A percentile compares a stretch with the other conserved stretches of the same genome.
phyloP scores from a whole-genome alignment of 2,888 invertebrate species.

The Reticulitermes lucifugus region DNA sequence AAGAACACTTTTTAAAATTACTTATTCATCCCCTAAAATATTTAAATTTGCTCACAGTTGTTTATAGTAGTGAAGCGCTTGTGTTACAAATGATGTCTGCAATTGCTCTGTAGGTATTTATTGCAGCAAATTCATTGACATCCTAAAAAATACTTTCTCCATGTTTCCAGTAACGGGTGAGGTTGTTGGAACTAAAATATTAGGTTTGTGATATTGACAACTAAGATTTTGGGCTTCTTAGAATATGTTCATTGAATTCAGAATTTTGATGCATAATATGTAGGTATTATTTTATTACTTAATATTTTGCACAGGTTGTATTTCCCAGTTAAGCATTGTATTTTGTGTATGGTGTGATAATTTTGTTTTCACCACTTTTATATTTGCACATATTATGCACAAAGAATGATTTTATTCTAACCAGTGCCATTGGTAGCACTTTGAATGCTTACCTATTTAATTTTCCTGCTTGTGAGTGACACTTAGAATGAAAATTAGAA shows the following conservation, averaged over 20 bases:
- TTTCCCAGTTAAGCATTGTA: neutral
- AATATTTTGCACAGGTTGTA: neutral
- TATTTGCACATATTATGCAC: neutral
- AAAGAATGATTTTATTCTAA: neutral
- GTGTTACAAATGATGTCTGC: neutral
- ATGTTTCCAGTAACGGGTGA: neutral
- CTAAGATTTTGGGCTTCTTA: neutral
- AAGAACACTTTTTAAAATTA: neutral
- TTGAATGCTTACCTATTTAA: neutral
- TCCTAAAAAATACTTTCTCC: slow-evolving; percentile 11
- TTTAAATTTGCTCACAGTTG: neutral
- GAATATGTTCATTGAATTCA: slow-evolving; percentile 16
- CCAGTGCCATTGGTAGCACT: neutral
- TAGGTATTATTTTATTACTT: neutral
- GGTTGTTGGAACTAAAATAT: neutral
- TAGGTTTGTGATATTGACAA: neutral
- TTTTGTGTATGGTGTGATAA: neutral
- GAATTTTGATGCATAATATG: neutral
- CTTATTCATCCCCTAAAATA: neutral
- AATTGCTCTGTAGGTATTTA: neutral
- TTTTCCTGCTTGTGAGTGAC: too few species aligned
- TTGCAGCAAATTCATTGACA: slow-evolving; percentile 1
- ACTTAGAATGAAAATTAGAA: too few species aligned
- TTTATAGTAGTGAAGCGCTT: neutral
- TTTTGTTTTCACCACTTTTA: neutral